Evolutionary conservation across 2,113 vertebrate species (phyloP).

Genomic region (Podocnemis expansa): DNA sequence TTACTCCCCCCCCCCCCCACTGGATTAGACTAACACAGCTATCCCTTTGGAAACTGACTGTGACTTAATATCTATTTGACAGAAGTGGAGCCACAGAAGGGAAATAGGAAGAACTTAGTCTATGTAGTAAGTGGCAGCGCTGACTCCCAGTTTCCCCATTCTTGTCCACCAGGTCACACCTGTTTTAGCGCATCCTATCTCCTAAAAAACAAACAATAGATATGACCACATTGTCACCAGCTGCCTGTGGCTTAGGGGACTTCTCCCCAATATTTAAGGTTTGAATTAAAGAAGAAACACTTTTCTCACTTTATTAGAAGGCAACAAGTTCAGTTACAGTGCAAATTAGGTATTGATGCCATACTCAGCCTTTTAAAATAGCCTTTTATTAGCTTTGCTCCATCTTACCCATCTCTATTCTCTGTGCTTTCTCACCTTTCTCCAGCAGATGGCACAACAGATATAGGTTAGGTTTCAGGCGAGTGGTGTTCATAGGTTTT

Average conservation of each 20-base stretch:
- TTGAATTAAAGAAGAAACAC: neutral
- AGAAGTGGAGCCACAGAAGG: neutral
- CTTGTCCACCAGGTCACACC: neutral
- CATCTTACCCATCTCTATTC: too few species aligned
- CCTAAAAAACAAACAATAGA: neutral
- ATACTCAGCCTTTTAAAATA: neutral
- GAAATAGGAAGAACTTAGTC: neutral
- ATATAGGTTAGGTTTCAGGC: too few species aligned
- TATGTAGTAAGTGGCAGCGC: neutral
- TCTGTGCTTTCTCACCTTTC: too few species aligned
- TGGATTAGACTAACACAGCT: too few species aligned
- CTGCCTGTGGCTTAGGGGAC: neutral
- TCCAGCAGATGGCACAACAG: too few species aligned
- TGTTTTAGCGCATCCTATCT: neutral
- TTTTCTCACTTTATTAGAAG: neutral
- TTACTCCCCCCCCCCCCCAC: too few species aligned
- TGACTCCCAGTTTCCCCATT: neutral
- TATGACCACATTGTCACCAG: neutral
- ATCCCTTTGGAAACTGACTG: too few species aligned
- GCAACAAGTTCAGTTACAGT: neutral
- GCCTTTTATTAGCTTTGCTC: too few species aligned
- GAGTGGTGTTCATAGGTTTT: too few species aligned
- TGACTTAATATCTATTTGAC: neutral
- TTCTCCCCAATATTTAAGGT: neutral
- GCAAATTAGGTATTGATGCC: neutral